Evolutionary conservation across 2,113 vertebrate genomes (phyloP).

Genomic region (Pteruthius melanotis): DNA sequence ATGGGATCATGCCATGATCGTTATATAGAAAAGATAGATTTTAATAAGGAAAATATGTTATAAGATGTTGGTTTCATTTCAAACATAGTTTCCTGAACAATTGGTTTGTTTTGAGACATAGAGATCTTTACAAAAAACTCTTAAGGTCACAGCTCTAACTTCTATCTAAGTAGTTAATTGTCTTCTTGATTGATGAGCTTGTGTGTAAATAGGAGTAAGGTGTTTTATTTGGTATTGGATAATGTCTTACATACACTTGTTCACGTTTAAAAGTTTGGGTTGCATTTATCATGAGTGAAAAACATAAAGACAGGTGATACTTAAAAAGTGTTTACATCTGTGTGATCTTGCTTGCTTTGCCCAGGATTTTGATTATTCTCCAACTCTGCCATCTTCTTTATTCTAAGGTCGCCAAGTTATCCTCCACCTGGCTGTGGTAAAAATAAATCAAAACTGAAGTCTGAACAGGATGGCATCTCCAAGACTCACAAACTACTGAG

Average conservation of each 20-base stretch:
- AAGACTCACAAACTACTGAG: conserved; percentile 86
- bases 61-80: background rate
- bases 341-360: background rate
- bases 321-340: background rate
- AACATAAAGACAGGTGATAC: background rate
- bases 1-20: background rate
- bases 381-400: background rate
- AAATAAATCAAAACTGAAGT: conserved; percentile 86
- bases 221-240: background rate
- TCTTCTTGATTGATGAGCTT: background rate
- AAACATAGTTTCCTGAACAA: background rate
- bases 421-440: conserved; percentile 89
- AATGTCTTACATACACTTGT: background rate
- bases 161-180: background rate
- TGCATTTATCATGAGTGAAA: background rate
- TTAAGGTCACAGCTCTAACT: background rate
- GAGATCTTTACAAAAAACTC: background rate
- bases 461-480: conserved; percentile 84
- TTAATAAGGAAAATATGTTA: background rate
- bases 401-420: conserved; percentile 87
- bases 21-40: background rate
- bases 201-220: background rate
- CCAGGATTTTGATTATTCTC: background rate
- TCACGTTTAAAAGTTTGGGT: background rate
- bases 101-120: background rate